A percentile compares a stretch with the other conserved stretches of the same genome.
Evolutionary conservation across 2,888 invertebrate genomes (phyloP).

Genomic region (Stenolophus ochropezus): DNA sequence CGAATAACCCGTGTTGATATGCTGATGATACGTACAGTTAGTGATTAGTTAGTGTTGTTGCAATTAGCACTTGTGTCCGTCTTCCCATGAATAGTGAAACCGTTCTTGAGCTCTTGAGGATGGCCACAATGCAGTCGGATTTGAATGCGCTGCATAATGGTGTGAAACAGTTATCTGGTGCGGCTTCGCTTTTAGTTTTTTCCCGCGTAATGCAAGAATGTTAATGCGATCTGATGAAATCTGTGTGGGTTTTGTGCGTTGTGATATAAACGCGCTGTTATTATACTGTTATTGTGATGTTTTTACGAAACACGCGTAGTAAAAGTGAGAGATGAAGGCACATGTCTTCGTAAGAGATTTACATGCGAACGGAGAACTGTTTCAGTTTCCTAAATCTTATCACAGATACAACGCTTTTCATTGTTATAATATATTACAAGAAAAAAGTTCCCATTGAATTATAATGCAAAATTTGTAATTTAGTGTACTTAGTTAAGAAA

Average conservation of each 20-base stretch:
- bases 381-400: neutral
- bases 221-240: slow-evolving; percentile 54
- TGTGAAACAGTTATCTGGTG: slow-evolving; percentile 46
- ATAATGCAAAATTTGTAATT: too few species aligned
- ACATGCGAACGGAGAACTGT: neutral
- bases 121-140: slow-evolving; percentile 11
- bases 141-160: slow-evolving; percentile 30
- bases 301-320: slow-evolving; percentile 14
- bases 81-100: slow-evolving; percentile 36
- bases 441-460: too few species aligned
- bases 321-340: slow-evolving; percentile 3
- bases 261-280: slow-evolving; percentile 43
- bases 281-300: slow-evolving; percentile 24
- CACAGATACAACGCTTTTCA: too few species aligned
- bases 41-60: too few species aligned
- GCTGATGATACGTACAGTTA: too few species aligned
- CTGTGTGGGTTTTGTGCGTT: slow-evolving; percentile 39
- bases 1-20: too few species aligned
- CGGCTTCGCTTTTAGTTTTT: slow-evolving; percentile 31
- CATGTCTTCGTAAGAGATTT: neutral
- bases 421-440: too few species aligned
- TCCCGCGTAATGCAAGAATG: slow-evolving; percentile 47
- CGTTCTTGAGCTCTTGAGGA: neutral
- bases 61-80: neutral
- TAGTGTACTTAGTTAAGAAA: too few species aligned